These are phyloP conservation scores for Paedocypris micromegethes DNA, from an alignment of 2,797 vertebrate genomes.

Conservation along the genomic window DNA sequence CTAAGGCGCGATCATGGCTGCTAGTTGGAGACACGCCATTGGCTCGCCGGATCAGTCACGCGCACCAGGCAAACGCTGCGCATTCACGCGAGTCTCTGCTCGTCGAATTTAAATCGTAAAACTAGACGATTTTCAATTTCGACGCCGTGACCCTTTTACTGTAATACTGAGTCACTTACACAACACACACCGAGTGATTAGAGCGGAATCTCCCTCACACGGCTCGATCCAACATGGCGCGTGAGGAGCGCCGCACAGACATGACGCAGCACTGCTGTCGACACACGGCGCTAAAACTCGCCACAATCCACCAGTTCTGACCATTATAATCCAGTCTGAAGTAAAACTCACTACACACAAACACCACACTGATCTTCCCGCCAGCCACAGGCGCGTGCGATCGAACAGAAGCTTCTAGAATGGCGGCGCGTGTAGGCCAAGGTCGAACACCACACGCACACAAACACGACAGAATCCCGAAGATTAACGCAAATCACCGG, in stretches of 20 bases:
- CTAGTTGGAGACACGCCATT: constrained; percentile 53
- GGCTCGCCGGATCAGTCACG: constrained; percentile 58
- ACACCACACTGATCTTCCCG: too few species aligned
- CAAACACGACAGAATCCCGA: too few species aligned
- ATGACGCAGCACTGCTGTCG: constrained; percentile 65
- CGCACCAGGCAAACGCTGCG: constrained; percentile 34
- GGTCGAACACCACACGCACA: neutral
- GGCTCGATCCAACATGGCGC: constrained; percentile 17
- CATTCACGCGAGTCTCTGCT: constrained; percentile 39
- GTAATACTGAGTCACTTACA: neutral
- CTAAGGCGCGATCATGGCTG: constrained; percentile 59
- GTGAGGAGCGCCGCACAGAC: constrained; percentile 33
- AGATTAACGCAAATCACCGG: too few species aligned
- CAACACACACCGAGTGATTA: neutral
- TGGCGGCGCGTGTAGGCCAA: constrained; percentile 1
- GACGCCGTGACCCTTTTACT: too few species aligned
- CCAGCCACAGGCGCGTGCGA: too few species aligned
- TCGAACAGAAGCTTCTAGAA: neutral
- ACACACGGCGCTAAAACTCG: neutral
- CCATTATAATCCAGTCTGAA: too few species aligned
- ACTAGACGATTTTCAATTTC: neutral
- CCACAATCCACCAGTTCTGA: too few species aligned
- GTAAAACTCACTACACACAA: too few species aligned
- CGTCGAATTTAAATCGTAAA: constrained; percentile 7
- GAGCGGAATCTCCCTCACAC: neutral